Evolutionary conservation across 1,140 invertebrate genomes (phyloP).

Genomic region (Bombus breviceps): DNA sequence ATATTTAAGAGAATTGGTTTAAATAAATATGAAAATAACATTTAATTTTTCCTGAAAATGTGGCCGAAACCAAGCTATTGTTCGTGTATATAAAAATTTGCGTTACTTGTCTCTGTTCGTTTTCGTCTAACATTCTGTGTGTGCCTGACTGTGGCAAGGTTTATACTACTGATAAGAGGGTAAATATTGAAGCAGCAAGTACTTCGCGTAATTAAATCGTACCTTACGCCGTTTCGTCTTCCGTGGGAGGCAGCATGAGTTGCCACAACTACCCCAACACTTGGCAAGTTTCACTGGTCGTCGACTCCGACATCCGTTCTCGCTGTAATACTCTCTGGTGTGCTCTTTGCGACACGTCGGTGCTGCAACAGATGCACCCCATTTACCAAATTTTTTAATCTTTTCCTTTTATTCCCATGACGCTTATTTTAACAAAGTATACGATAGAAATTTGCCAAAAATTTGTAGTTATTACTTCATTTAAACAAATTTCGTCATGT

Average conservation of each 20-base stretch:
- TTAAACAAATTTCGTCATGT: no score
- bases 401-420: neutral
- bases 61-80: no score
- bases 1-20: no score
- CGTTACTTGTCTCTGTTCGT: no score
- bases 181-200: neutral
- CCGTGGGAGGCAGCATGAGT: conserved; percentile 92
- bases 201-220: conserved; percentile 46
- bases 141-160: neutral
- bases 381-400: neutral
- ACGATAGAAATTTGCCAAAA: no score
- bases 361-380: conserved; percentile 80
- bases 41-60: no score
- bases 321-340: conserved; percentile 93
- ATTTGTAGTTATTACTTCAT: no score
- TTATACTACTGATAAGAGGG: neutral
- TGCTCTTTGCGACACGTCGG: conserved; percentile 94
- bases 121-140: no score
- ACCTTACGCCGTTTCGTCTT: conserved; percentile 96
- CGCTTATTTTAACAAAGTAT: no score
- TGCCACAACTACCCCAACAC: conserved; percentile 89
- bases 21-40: no score
- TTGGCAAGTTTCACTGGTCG: conserved; percentile 95
- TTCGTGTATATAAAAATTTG: no score
- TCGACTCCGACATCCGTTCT: conserved; percentile 93